Evolutionary conservation across 1,140 invertebrate genomes (phyloP).

Genomic region (Fopius arisanus): DNA sequence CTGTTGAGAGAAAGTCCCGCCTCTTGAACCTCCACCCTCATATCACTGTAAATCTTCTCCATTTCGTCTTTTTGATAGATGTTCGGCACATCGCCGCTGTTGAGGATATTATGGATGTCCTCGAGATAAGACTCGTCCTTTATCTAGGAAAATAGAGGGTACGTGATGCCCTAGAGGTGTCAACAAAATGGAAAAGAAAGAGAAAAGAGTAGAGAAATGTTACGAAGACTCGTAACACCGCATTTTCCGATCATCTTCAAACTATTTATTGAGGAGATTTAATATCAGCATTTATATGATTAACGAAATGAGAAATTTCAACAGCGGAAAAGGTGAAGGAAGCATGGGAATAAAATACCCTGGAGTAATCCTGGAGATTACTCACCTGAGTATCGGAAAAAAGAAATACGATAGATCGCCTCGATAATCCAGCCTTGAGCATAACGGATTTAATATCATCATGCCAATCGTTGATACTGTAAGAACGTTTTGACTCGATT

Average conservation of each 20-base stretch:
- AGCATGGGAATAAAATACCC: too few species aligned
- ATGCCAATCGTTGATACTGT: constrained; percentile 68
- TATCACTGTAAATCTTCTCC: constrained; percentile 70
- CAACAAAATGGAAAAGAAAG: neutral
- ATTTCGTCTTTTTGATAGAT: constrained; percentile 72
- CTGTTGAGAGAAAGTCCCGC: constrained; percentile 73
- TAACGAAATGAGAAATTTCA: neutral
- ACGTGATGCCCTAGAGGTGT: neutral
- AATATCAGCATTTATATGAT: constrained; percentile 4
- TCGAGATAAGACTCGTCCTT: constrained; percentile 75
- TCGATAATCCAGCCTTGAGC: constrained; percentile 67
- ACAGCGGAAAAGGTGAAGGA: too few species aligned
- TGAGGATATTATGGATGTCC: constrained; percentile 75
- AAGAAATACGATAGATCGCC: constrained; percentile 71
- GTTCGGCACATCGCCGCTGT: constrained; percentile 75
- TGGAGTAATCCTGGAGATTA: neutral
- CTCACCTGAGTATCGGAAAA: constrained; percentile 72
- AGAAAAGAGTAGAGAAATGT: too few species aligned
- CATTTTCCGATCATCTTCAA: too few species aligned
- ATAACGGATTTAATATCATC: constrained; percentile 72
- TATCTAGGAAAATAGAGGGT: constrained; percentile 56
- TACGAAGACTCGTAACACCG: too few species aligned
- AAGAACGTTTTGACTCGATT: constrained; percentile 64
- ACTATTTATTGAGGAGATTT: neutral
- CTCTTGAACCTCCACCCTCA: constrained; percentile 70